Conservation (phyloP, 2,113 vertebrate genomes). For the Vulpes ferrilata region DNA sequence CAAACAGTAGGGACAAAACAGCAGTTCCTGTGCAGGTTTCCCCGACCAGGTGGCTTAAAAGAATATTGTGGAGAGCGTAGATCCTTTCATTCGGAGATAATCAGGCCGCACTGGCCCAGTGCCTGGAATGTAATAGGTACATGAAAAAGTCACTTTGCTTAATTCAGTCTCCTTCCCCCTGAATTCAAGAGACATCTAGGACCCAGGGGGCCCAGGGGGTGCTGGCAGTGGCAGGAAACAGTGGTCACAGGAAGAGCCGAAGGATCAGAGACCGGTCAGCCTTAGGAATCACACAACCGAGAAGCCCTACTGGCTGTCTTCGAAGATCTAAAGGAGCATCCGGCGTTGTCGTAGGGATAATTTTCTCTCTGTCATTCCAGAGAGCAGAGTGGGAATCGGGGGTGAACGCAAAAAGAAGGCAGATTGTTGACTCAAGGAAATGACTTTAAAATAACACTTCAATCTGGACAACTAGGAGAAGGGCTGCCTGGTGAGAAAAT, state of each 20-base stretch:
- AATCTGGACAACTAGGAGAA: conserved; percentile 46
- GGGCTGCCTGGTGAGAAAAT: conserved; percentile 43
- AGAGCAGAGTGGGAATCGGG: conserved; percentile 30
- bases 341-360: conserved; percentile 3
- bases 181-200: conserved; percentile 6
- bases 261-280: conserved; percentile 37
- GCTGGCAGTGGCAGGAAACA: not conserved
- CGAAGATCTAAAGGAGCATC: conserved; percentile 36
- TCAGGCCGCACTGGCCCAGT: not conserved
- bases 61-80: not conserved
- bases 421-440: conserved; percentile 52
- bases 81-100: not conserved
- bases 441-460: conserved; percentile 58
- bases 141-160: conserved; percentile 4
- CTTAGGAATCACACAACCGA: not conserved
- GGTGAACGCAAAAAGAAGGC: conserved; percentile 44
- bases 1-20: not conserved
- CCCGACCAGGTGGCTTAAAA: not conserved
- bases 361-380: conserved; percentile 53
- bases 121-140: not conserved
- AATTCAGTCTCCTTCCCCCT: not conserved
- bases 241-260: conserved; percentile 4
- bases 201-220: not conserved
- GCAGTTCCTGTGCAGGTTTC: not conserved
- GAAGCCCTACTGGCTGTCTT: conserved; percentile 46